A percentile compares a stretch with the other conserved stretches of the same genome.
Evolutionary conservation across 1,140 invertebrate species (phyloP).

Genomic region (Aphaenogaster ashmeadi): DNA sequence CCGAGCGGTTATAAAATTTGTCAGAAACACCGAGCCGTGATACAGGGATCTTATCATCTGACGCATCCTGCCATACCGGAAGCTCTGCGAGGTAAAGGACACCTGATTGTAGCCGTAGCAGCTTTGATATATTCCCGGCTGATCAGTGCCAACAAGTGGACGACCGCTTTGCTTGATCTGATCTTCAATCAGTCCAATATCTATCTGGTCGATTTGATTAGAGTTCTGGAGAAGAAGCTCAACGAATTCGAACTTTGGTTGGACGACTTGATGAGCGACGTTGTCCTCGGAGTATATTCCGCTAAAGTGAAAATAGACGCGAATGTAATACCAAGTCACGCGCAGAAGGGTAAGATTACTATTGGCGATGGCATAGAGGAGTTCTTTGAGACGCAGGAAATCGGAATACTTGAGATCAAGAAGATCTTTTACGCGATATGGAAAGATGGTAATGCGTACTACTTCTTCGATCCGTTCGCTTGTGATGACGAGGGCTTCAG

Average conservation of each 20-base stretch:
- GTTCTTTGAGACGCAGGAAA: constrained; percentile 74
- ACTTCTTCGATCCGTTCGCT: constrained; percentile 83
- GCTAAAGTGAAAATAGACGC: constrained; percentile 82
- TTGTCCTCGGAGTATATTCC: constrained; percentile 83
- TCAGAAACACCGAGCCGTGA: constrained; percentile 77
- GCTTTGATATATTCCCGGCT: constrained; percentile 82
- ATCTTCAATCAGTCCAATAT: constrained; percentile 85
- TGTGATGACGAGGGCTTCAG: constrained; percentile 83
- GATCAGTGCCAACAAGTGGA: constrained; percentile 82
- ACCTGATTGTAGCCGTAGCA: constrained; percentile 80
- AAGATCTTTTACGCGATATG: constrained; percentile 83
- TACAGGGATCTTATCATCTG: constrained; percentile 82
- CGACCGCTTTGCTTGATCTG: constrained; percentile 79
- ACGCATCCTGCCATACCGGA: constrained; percentile 72
- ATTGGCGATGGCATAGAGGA: constrained; percentile 76
- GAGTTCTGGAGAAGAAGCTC: constrained; percentile 79
- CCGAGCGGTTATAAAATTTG: constrained; percentile 79
- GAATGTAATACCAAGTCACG: constrained; percentile 79
- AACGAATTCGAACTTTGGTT: constrained; percentile 79
- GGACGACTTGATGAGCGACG: constrained; percentile 80
- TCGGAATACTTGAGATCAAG: constrained; percentile 82
- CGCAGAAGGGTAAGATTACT: constrained; percentile 73
- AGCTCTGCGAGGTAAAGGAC: constrained; percentile 75
- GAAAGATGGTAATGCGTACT: constrained; percentile 82
- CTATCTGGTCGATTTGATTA: constrained; percentile 82